These are phyloP conservation scores for Mallotus villosus DNA, from an alignment of 2,797 vertebrate species.

Conservation along the genomic window DNA sequence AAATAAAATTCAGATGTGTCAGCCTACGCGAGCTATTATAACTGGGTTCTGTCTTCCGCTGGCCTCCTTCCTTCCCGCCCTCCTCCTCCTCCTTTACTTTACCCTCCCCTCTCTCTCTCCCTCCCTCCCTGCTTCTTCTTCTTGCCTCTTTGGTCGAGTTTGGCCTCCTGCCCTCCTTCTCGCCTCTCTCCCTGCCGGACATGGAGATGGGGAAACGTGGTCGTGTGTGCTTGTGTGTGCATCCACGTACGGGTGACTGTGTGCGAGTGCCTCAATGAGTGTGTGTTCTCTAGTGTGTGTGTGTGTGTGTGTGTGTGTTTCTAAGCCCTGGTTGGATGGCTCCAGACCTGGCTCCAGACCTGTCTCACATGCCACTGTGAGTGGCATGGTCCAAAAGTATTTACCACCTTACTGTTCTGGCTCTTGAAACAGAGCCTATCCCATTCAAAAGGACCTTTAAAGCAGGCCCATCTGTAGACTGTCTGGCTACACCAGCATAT, in stretches of 20 bases:
- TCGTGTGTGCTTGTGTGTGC: constrained; percentile 11
- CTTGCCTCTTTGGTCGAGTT: constrained; percentile 35
- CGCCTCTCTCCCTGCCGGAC: constrained; percentile 30
- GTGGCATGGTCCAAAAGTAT: constrained; percentile 60
- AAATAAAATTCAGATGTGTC: constrained; percentile 70
- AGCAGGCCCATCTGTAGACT: neutral
- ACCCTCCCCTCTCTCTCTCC: constrained; percentile 12
- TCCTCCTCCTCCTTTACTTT: constrained; percentile 41
- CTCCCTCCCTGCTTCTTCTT: constrained; percentile 23
- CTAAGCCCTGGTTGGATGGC: neutral
- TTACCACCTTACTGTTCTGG: constrained; percentile 56
- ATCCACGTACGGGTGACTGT: neutral
- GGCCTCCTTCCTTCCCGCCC: constrained; percentile 32
- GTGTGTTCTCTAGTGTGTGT: neutral
- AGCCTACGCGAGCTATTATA: constrained; percentile 75
- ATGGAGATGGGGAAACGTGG: neutral
- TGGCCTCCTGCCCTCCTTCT: constrained; percentile 29
- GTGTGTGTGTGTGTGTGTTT: constrained; percentile 11
- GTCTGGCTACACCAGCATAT: neutral
- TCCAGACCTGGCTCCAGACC: constrained; percentile 37
- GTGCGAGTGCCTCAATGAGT: neutral
- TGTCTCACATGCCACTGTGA: constrained; percentile 63
- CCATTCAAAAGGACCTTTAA: constrained; percentile 46
- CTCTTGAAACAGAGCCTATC: constrained; percentile 39
- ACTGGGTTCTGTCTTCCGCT: constrained; percentile 59